Evolutionary conservation across 2,888 invertebrate species (phyloP).

Genomic region (Craniophora ligustri): DNA sequence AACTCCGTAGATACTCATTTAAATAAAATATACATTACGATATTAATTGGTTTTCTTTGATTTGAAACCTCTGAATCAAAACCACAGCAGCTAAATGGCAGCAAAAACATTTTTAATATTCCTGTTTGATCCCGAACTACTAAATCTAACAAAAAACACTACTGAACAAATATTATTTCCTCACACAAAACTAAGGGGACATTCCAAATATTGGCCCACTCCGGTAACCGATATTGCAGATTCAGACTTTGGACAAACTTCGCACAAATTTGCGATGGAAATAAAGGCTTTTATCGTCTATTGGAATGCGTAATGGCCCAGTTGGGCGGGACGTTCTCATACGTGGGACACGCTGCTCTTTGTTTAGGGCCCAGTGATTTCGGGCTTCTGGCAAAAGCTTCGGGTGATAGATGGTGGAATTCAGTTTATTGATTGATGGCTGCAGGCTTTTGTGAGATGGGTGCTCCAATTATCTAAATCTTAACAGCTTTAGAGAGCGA

Average conservation of each 20-base stretch:
- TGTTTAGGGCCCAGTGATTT: slow-evolving; percentile 47
- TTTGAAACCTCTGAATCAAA: too few species aligned
- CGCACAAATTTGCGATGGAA: slow-evolving; percentile 34
- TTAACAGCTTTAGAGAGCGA: too few species aligned
- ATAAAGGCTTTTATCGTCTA: slow-evolving; percentile 51
- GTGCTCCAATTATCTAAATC: slow-evolving; percentile 8
- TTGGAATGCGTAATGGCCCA: slow-evolving; percentile 49
- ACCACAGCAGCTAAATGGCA: too few species aligned
- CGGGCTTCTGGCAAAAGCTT: slow-evolving; percentile 19
- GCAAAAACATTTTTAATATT: background rate
- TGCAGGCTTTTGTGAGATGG: slow-evolving; percentile 14
- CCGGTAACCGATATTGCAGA: slow-evolving; percentile 37
- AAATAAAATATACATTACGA: too few species aligned
- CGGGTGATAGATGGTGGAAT: slow-evolving; percentile 46
- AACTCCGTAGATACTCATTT: too few species aligned
- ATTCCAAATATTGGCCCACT: slow-evolving; percentile 17
- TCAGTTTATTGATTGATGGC: slow-evolving; percentile 50
- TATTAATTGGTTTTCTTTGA: too few species aligned
- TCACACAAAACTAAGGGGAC: slow-evolving; percentile 4
- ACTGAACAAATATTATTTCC: slow-evolving; percentile 3
- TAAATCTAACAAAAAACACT: background rate
- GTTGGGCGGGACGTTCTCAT: slow-evolving; percentile 30
- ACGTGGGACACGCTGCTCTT: slow-evolving; percentile 31
- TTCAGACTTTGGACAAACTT: slow-evolving; percentile 39
- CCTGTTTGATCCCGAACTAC: background rate